Percentiles rank a stretch among this genome's conserved stretches.
Evolutionary conservation across 2,113 vertebrate species (phyloP).

Genomic region (Vireo altiloquus): DNA sequence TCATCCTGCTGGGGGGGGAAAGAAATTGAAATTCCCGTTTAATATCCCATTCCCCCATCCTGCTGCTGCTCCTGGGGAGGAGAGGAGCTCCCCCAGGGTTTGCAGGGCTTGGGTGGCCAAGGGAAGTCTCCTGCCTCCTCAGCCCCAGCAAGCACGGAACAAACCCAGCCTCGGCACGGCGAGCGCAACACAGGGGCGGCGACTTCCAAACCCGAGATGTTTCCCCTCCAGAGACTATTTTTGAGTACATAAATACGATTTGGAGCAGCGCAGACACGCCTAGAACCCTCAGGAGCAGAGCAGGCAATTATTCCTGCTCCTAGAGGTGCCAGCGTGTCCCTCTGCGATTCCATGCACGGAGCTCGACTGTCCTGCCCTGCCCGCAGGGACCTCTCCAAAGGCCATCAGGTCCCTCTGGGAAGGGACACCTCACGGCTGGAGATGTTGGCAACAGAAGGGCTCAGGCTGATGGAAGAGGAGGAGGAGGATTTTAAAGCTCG

Average conservation of each 20-base stretch:
- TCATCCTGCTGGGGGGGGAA: too few species aligned
- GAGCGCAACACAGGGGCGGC: fast-evolving
- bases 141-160: neutral
- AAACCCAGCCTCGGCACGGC: neutral
- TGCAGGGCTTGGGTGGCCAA: neutral
- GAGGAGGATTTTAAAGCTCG: neutral
- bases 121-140: neutral
- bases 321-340: neutral
- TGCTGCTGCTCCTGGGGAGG: neutral
- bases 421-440: neutral
- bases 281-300: neutral
- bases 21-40: too few species aligned
- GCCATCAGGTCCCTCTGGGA: neutral
- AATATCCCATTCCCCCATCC: neutral
- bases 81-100: neutral
- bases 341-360: neutral
- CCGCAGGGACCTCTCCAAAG: neutral
- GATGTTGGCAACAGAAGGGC: neutral
- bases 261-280: neutral
- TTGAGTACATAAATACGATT: neutral
- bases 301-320: conserved; percentile 20
- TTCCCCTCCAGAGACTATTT: conserved; percentile 35
- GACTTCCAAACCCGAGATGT: neutral
- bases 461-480: neutral
- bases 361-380: fast-evolving